A percentile compares a stretch with the other conserved stretches of the same genome.
phyloP scores from a whole-genome alignment of 2,888 invertebrate species.

The Apantesis nais region DNA sequence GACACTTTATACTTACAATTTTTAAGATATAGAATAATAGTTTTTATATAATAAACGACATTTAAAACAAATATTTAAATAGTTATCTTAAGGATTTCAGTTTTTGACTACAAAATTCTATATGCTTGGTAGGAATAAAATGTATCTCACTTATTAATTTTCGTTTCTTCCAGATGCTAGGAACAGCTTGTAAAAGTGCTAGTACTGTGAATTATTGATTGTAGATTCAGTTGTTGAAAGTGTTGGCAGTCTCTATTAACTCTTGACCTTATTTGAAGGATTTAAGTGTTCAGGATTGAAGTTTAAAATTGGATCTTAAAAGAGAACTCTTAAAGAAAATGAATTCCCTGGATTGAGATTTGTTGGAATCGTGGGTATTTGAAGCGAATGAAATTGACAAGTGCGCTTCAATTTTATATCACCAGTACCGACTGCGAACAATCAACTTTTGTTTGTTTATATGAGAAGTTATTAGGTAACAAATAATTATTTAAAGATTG shows the following conservation, averaged over 20 bases:
- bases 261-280: slow-evolving; percentile 2
- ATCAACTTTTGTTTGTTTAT: neutral
- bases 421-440: neutral
- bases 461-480: neutral
- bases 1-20: no score
- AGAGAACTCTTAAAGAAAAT: slow-evolving; percentile 3
- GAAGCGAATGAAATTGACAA: neutral
- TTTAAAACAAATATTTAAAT: no score
- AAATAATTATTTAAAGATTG: neutral
- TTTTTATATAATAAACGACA: no score
- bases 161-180: neutral
- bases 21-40: no score
- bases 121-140: neutral
- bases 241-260: neutral
- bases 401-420: neutral
- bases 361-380: neutral
- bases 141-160: neutral
- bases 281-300: neutral
- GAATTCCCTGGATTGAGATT: neutral
- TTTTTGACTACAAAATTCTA: no score
- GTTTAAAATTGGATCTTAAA: slow-evolving; percentile 1
- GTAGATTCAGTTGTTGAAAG: neutral
- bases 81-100: no score
- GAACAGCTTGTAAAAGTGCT: neutral
- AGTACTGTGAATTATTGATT: neutral